Evolutionary conservation across 2,888 invertebrate genomes (phyloP).

Genomic region (Chironomus riparius): DNA sequence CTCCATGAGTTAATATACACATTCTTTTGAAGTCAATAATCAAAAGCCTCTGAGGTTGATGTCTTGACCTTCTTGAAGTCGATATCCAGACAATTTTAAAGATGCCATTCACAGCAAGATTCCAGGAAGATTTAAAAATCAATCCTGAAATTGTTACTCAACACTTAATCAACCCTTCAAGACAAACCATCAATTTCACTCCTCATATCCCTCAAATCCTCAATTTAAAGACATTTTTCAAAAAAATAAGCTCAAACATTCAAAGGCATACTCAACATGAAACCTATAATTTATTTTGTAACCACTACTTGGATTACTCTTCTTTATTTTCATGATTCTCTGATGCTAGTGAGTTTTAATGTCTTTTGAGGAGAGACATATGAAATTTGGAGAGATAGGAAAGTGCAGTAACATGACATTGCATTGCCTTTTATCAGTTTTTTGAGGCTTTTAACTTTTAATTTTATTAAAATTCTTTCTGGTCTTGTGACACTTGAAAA

Average conservation of each 20-base stretch:
- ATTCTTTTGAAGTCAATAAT: too few species aligned
- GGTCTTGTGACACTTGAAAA: too few species aligned
- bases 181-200: neutral
- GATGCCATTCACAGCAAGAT: too few species aligned
- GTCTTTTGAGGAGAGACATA: neutral
- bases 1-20: too few species aligned
- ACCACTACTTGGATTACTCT: slow-evolving; percentile 15
- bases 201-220: neutral
- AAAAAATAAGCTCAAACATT: neutral
- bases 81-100: too few species aligned
- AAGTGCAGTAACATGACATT: neutral
- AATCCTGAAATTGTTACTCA: too few species aligned
- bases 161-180: too few species aligned
- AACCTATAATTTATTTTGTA: slow-evolving; percentile 15
- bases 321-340: neutral
- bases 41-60: too few species aligned
- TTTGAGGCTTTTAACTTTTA: neutral
- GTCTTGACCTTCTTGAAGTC: too few species aligned
- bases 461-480: neutral
- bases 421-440: neutral
- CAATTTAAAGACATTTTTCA: too few species aligned
- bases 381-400: neutral
- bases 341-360: too few species aligned
- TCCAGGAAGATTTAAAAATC: too few species aligned
- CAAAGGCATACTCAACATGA: neutral